These are phyloP conservation scores for Eustalomyia histrio DNA, from an alignment of 2,888 invertebrate genomes.

Conservation along the genomic window DNA sequence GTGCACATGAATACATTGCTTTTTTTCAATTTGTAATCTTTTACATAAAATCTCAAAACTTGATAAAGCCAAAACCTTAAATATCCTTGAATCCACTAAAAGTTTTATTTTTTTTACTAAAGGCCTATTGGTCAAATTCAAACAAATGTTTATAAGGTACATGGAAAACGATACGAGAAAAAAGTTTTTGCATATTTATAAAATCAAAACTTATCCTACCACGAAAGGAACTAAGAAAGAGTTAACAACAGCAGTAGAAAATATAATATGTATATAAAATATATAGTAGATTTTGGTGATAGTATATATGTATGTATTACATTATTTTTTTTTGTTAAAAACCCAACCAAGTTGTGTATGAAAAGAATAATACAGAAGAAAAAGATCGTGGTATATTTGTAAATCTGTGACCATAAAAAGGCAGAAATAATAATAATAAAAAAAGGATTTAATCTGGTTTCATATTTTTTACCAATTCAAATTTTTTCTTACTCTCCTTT, in stretches of 20 bases:
- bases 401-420: slow-evolving; percentile 58
- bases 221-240: slow-evolving; percentile 35
- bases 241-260: slow-evolving; percentile 8
- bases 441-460: slow-evolving; percentile 61
- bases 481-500: slow-evolving; percentile 2
- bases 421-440: slow-evolving; percentile 46
- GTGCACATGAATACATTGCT: slow-evolving; percentile 12
- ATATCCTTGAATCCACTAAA: slow-evolving; percentile 57
- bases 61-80: slow-evolving; percentile 3
- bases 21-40: slow-evolving; percentile 60
- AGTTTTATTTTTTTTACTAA: slow-evolving; percentile 34
- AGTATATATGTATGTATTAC: slow-evolving; percentile 14
- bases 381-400: slow-evolving; percentile 37
- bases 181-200: slow-evolving; percentile 60
- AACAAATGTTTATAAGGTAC: slow-evolving; percentile 53
- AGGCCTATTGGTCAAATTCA: slow-evolving; percentile 60
- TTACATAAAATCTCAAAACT: slow-evolving; percentile 8
- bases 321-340: slow-evolving; percentile 20
- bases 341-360: slow-evolving; percentile 57
- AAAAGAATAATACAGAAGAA: slow-evolving; percentile 45
- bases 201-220: slow-evolving; percentile 55
- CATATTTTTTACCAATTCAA: slow-evolving; percentile 45
- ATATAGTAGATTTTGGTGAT: slow-evolving; percentile 55
- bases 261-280: slow-evolving; percentile 30
- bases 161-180: slow-evolving; percentile 8